Conservation (phyloP, 2,888 invertebrate species). For the Cordylochernes scorpioides region DNA sequence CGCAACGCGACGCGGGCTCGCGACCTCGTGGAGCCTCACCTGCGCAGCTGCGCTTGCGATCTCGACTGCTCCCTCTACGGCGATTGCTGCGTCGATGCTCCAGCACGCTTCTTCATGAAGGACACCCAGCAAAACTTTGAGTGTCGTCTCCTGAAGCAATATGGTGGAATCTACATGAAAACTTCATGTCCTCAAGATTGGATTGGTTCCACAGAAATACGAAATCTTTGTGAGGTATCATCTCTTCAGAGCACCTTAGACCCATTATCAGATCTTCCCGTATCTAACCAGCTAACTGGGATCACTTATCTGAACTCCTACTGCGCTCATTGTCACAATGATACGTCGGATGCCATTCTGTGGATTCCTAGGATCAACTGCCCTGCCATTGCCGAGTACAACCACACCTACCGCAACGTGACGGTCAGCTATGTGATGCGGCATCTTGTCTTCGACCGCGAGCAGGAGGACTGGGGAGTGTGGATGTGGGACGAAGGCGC, state of each 20-base stretch:
- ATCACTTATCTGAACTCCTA: slow-evolving; percentile 20
- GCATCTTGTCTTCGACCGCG: slow-evolving; percentile 16
- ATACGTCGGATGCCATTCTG: slow-evolving; percentile 17
- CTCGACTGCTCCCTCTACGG: slow-evolving; percentile 23
- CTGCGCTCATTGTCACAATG: slow-evolving; percentile 25
- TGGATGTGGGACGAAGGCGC: slow-evolving; percentile 5
- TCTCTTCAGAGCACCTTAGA: too few species aligned
- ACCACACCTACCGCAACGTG: slow-evolving; percentile 9
- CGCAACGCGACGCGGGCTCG: not conserved
- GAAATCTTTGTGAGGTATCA: slow-evolving; percentile 13
- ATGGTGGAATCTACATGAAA: slow-evolving; percentile 24
- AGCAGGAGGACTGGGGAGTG: slow-evolving; percentile 9
- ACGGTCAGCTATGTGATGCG: slow-evolving; percentile 12
- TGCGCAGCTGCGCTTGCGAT: slow-evolving; percentile 24
- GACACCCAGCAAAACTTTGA: slow-evolving; percentile 15
- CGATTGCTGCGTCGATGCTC: slow-evolving; percentile 26
- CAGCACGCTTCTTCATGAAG: slow-evolving; percentile 9
- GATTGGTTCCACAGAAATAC: slow-evolving; percentile 17
- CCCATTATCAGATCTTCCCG: slow-evolving; percentile 20
- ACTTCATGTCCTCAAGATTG: slow-evolving; percentile 23
- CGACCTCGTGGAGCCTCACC: slow-evolving; percentile 1
- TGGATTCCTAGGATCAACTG: slow-evolving; percentile 23
- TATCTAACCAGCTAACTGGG: slow-evolving; percentile 19
- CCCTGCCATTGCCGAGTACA: slow-evolving; percentile 4
- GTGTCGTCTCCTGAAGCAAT: slow-evolving; percentile 22